These are phyloP conservation scores for Cladorhizidae sp. DNA, from an alignment of 37 sponge, comb jelly and placozoan genomes.

Conservation along the genomic window DNA sequence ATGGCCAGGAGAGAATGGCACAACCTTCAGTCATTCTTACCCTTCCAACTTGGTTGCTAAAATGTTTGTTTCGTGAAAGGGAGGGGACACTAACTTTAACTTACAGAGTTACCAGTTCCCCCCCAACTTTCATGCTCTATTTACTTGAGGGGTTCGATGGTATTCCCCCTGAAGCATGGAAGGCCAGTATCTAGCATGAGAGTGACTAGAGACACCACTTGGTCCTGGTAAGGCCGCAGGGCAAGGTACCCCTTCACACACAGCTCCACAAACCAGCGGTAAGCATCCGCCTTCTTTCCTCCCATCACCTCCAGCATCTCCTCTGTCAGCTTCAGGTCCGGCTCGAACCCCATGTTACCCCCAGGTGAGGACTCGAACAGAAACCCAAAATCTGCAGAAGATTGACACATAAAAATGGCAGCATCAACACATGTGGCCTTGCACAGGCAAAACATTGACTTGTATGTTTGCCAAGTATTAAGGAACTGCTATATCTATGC, in stretches of 20 bases:
- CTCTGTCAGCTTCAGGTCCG: conserved; percentile 93
- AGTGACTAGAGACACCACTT: conserved; percentile 88
- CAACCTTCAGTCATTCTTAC: too few species aligned
- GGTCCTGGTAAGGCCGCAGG: conserved; percentile 84
- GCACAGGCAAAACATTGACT: too few species aligned
- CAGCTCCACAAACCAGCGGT: conserved; percentile 86
- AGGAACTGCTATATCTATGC: too few species aligned
- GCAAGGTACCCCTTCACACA: conserved; percentile 93
- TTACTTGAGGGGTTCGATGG: conserved; percentile 79
- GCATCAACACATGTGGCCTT: too few species aligned
- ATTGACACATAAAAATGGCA: too few species aligned
- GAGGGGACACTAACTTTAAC: too few species aligned
- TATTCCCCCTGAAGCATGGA: conserved; percentile 96
- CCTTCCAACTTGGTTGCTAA: too few species aligned
- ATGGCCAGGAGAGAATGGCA: too few species aligned
- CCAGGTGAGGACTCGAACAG: conserved; percentile 99
- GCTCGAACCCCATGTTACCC: conserved; percentile 98
- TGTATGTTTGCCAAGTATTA: too few species aligned
- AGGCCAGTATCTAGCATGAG: conserved; percentile 96
- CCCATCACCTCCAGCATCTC: conserved; percentile 98
- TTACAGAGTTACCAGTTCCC: not conserved
- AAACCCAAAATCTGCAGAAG: conserved; percentile 91
- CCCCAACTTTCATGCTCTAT: not conserved
- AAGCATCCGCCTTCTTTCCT: conserved; percentile 75
- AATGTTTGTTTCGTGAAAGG: too few species aligned